Percentiles rank a stretch among this genome's conserved stretches.
Conservation (phyloP, 2,797 vertebrate genomes). For the Acanthis flammea region DNA sequence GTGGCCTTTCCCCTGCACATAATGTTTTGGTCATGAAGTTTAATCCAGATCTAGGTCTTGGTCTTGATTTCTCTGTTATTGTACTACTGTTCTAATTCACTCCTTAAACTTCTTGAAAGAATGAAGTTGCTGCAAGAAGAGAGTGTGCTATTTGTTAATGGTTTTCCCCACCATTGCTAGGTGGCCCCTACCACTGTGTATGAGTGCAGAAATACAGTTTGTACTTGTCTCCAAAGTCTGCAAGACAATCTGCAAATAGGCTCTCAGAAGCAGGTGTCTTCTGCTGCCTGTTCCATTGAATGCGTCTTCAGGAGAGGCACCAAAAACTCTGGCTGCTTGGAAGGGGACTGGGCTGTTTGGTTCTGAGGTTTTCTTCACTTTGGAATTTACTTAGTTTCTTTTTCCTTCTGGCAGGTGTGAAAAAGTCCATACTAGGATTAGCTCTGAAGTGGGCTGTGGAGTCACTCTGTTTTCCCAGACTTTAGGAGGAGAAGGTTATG, state of each 20-base stretch:
- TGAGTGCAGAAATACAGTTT: not conserved
- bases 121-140: not conserved
- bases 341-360: not conserved
- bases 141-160: not conserved
- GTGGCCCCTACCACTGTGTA: not conserved
- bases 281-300: rapidly evolving
- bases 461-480: not conserved
- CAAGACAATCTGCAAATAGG: not conserved
- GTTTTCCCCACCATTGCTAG: not conserved
- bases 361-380: not conserved
- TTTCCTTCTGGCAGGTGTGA: not conserved
- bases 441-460: not conserved
- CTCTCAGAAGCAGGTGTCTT: not conserved
- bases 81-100: not conserved
- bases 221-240: not conserved
- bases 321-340: not conserved
- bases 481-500: not conserved
- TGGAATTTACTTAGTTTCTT: not conserved
- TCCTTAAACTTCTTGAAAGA: not conserved
- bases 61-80: not conserved
- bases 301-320: not conserved
- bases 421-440: not conserved
- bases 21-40: not conserved
- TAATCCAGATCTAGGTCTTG: not conserved
- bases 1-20: not conserved